Base-by-base conservation (phyloP, 2,797 vertebrate genomes). In the Pseudochirops cupreus region DNA sequence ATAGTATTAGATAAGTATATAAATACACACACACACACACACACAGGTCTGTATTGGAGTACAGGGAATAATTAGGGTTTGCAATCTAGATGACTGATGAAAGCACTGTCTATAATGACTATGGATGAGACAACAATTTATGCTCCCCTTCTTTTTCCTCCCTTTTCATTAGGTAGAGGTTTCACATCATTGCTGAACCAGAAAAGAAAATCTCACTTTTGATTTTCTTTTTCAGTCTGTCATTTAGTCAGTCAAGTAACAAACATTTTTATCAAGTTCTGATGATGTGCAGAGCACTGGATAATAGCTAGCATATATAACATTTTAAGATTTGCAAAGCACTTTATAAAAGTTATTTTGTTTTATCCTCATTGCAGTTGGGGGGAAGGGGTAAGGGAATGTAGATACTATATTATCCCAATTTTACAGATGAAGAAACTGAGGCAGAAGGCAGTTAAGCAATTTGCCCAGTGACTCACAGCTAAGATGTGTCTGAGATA, bases 91-190 rank as follows among this genome's bases (percentile, higher is more conserved):
- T 54, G 91, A 33, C 39, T 82, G 11, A 94, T 6, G 94, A 74
- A 87, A 92, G 28, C 92, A 93, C 33, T 90, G 82, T 92, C 90
- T 74, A 26, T 59, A 67, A 93, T 62, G 82, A 91, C 55, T 92
- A 11, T 90, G 1, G 39, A 82, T 82, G 94, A 33, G 31, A 62
- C 13, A 94, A 93, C 67, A 46, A 24, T 5, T 39, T 93, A 31
- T 90, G 39, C 90, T 56, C 12, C 57, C 93, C 93, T 7, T 91
- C 54, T 39, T 67, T 67, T n/a, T 94, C 54, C 50, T 59, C 39
- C 5, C 6, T 94, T 96, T 56, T 95, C 52, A 53, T 24, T 96
- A 91, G 28, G 59, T 92, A 33, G 31, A 18, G 57, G 91, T 58
- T 90, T 92, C 90, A 56, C 89, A 50, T 62, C 12, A 57, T 74